phyloP scores from a whole-genome alignment of 2,113 vertebrate genomes.

The Chaetodon trifascialis region DNA sequence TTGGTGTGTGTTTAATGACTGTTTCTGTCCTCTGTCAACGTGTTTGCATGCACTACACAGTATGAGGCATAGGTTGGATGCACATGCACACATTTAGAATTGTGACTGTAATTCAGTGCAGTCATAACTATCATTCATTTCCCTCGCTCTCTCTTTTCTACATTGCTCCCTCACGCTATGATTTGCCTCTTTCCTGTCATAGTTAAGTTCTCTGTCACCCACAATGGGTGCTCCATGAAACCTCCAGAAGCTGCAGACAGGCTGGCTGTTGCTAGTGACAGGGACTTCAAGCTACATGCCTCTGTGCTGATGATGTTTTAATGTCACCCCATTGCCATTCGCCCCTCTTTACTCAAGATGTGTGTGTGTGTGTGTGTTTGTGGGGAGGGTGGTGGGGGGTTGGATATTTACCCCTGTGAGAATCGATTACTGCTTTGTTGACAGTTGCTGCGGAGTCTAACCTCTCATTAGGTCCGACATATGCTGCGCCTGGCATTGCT shows the following conservation, averaged over 20 bases:
- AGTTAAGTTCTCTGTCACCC: slow-evolving; percentile 67
- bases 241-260: slow-evolving; percentile 62
- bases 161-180: background rate
- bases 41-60: background rate
- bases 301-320: slow-evolving; percentile 75
- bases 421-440: slow-evolving; percentile 78
- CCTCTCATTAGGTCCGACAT: slow-evolving; percentile 77
- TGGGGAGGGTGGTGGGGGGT: background rate
- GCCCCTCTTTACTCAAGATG: slow-evolving; percentile 46
- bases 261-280: slow-evolving; percentile 42
- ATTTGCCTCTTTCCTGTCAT: slow-evolving; percentile 23
- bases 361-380: background rate
- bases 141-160: background rate
- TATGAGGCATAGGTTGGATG: background rate
- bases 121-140: background rate
- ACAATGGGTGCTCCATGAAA: slow-evolving; percentile 62
- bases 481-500: slow-evolving; percentile 66
- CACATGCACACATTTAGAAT: background rate
- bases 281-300: slow-evolving; percentile 82
- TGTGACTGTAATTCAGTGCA: background rate
- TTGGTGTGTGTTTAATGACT: no score
- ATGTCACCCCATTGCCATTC: slow-evolving; percentile 72
- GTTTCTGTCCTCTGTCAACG: no score
- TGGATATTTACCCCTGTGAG: slow-evolving; percentile 70
- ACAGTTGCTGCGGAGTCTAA: slow-evolving; percentile 70